Evolutionary conservation across 2,113 vertebrate genomes (phyloP).

Genomic region (Hippolais icterina): DNA sequence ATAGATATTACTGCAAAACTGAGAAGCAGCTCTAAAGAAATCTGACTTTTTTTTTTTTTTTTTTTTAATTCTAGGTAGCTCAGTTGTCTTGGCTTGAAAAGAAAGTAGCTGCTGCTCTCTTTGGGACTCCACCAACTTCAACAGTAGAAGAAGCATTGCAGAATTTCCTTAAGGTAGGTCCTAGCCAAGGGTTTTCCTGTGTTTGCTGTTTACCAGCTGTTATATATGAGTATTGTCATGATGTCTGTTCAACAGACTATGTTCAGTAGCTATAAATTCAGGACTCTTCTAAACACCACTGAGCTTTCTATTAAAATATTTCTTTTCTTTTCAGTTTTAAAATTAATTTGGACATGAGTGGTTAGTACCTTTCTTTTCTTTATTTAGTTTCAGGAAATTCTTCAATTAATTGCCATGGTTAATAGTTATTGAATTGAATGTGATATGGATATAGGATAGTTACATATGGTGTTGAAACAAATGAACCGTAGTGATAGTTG

Average conservation of each 20-base stretch:
- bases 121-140: slow-evolving; percentile 88
- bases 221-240: not conserved
- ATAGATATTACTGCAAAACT: not conserved
- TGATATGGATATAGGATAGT: not conserved
- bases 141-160: slow-evolving; percentile 86
- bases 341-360: not conserved
- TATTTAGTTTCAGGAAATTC: not conserved
- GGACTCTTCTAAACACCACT: not conserved
- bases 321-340: not conserved
- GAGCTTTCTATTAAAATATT: not conserved
- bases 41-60: not conserved
- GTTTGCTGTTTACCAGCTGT: not conserved
- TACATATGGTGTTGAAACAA: not conserved
- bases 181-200: not conserved
- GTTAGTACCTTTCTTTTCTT: not conserved
- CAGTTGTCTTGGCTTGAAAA: slow-evolving; percentile 95
- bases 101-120: slow-evolving; percentile 90
- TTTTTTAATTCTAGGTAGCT: slow-evolving; percentile 77
- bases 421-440: not conserved
- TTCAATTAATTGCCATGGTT: not conserved
- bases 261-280: not conserved
- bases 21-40: not conserved
- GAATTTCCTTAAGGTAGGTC: slow-evolving; percentile 88
- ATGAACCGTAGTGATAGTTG: not conserved
- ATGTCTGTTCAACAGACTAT: not conserved